Evolutionary conservation across 2,797 vertebrate genomes (phyloP), one percentile per base, ranked within the genome.

Genomic region (Acipenser oxyrinchus): DNA sequence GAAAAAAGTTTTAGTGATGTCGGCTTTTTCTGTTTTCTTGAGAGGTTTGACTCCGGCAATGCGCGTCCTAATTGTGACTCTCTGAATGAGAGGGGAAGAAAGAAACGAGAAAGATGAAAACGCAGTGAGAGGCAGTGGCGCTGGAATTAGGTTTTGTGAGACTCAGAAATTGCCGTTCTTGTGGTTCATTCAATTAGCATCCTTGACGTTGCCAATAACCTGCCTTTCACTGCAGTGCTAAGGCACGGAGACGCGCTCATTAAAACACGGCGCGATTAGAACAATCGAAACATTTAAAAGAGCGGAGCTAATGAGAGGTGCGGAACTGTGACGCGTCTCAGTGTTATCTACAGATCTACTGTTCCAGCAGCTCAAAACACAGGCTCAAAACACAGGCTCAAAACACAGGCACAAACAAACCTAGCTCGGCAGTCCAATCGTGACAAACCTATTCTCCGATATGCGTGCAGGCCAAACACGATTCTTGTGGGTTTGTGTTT

Each of bases 171-270:
- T 87, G 84, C 84, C 84, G 87, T 82, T 37, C 23, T 84, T 86
- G 85, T 85, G 83, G 82, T 86, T 84, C 85, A 87, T 90, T 89
- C 86, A 89, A 88, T 90, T 89, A 89, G 81, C 80, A 82, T 86
- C 84, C 83, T 87, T 90, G 87, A 88, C 87, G 85, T 87, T 86
- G 85, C 78, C 85, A 89, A 85, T 88, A 87, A 88, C 88, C 83
- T 85, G 76, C 80, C 82, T 86, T 87, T 86, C 81, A 89, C 80
- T 87, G 75, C 71, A 78, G 78, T 79, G 82, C 73, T 63, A 72
- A 73, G 72, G 76, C 78, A 81, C 83, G 84, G 79, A 79, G 82
- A 79, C 75, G 63, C 77, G 77, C 76, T 83, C 81, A 88, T 89
- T 89, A 87, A 84, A 86, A 84, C 77, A 80, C 76, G 79, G 78